Percentiles rank a stretch among this genome's conserved stretches.
Conservation (phyloP, 2,113 vertebrate genomes). For the Stictonetta naevosa region DNA sequence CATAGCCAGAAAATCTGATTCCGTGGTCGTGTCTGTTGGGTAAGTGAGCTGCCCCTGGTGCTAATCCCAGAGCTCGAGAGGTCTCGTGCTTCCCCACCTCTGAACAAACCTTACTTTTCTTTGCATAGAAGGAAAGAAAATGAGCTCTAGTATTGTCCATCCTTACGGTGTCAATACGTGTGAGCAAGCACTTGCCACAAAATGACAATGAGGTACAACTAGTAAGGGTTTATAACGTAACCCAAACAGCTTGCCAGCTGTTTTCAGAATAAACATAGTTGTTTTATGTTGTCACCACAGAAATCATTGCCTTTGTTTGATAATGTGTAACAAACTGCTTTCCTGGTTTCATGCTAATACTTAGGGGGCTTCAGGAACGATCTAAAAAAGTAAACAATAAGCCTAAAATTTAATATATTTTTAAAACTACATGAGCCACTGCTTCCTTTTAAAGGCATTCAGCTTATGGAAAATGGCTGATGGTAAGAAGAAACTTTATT, state of each 20-base stretch:
- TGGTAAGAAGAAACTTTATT: background rate
- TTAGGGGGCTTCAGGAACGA: background rate
- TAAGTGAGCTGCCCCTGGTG: background rate
- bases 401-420: background rate
- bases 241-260: background rate
- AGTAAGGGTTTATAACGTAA: background rate
- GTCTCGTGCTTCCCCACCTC: background rate
- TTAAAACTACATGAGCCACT: background rate
- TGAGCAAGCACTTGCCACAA: background rate
- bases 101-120: background rate
- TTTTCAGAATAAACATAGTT: background rate
- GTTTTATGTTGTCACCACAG: background rate
- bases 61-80: background rate
- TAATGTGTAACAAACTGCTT: background rate
- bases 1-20: conserved; percentile 26
- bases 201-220: background rate
- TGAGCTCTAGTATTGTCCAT: background rate
- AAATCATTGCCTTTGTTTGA: background rate
- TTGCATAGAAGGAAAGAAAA: background rate
- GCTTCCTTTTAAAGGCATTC: background rate
- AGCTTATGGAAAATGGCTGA: background rate
- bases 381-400: background rate
- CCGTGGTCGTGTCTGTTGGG: conserved; percentile 40
- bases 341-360: background rate
- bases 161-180: background rate